Evolutionary conservation across 2,797 vertebrate species (phyloP), one percentile per base, ranked within the genome.

Genomic region (Labeo calbasu): DNA sequence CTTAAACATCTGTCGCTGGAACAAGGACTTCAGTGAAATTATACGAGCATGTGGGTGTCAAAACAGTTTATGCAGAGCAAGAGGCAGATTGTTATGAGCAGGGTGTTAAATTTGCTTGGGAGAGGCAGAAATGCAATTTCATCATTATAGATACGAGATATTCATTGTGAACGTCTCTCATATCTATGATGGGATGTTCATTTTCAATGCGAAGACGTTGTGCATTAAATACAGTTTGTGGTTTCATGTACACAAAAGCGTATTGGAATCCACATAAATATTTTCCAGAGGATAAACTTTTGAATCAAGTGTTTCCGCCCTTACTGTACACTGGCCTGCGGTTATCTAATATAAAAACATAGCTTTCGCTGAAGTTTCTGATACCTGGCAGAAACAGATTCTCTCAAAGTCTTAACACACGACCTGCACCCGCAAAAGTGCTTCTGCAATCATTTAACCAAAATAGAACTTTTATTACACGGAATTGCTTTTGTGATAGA

Each of bases 1-100:
- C 93, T 94, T 91, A 91, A 93, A 93, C 93, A 94, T 92, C 94
- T 92, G 92, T 89, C 93, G 92, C 92, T 89, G 90, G 88, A 94
- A 94, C 55, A 75, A 88, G 86, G 90, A 93, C 92, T 92, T 92
- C 90, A 88, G 92, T 89, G 87, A 91, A 93, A 93, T 93, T 91
- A 93, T 90, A 91, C 59, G 90, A 92, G 92, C 90, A 89, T 90
- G 91, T 92, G 92, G 91, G 91, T 93, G 94, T 94, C 92, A 93
- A 84, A 92, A 81, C 91, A 87, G 91, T 92, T 89, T 82, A 81
- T 86, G 63, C 88, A 81, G 81, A 88, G 89, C 88, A 69, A 77
- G 83, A 57, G 25, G 51, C 66, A 80, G 77, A 78, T 73, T 75
- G 78, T 66, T 86, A 79, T 76, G 46, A 86, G 78, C 65, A 82